Base-by-base conservation (phyloP, 1,140 invertebrate genomes). In the Leptonema lineaticorne region DNA sequence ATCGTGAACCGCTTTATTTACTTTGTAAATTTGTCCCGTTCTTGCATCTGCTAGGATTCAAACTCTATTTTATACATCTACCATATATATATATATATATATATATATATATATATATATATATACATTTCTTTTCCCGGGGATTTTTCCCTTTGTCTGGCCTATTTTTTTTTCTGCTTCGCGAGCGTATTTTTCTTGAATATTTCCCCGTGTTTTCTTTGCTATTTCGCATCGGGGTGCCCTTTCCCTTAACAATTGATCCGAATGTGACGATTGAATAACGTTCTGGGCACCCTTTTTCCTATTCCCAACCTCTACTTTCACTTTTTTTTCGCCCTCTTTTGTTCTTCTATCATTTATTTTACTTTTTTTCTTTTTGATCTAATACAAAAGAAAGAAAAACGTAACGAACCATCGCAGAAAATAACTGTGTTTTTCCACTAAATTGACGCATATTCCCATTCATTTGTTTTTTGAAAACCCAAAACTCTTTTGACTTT, bases 1-100 rank as follows among this genome's bases (percentile, higher is more conserved):
- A 63, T 63, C 63, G 63, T 68, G 29, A 63, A 57, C 9, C 62
- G 37, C 53, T 64, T 59, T 69, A 69, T 69, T 69, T 69, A 64
- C 62, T 69, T 69, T 65, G 62, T 64, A 64, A 69, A 56, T 69
- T 69, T 29, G 27, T 63, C 16, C 57, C 6, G 33, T 18, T 50
- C n/a, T 22, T 41, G 29, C 48, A n/a, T 26, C 58, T 62, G 66
- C 37, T 29, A 56, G 50, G 26, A 33, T 67, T 57, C n/a, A n/a
- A n/a, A n/a, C n/a, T n/a, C n/a, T n/a, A n/a, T n/a, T n/a, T n/a
- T n/a, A n/a, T n/a, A n/a, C n/a, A n/a, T n/a, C n/a, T n/a, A n/a
- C n/a, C n/a, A n/a, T n/a, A n/a, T n/a, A n/a, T n/a, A n/a, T n/a
- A n/a, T n/a, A n/a, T n/a, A n/a, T n/a, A n/a, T n/a, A n/a, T n/a